Base-by-base conservation (phyloP, 2,113 vertebrate genomes). In the Petromus typicus region DNA sequence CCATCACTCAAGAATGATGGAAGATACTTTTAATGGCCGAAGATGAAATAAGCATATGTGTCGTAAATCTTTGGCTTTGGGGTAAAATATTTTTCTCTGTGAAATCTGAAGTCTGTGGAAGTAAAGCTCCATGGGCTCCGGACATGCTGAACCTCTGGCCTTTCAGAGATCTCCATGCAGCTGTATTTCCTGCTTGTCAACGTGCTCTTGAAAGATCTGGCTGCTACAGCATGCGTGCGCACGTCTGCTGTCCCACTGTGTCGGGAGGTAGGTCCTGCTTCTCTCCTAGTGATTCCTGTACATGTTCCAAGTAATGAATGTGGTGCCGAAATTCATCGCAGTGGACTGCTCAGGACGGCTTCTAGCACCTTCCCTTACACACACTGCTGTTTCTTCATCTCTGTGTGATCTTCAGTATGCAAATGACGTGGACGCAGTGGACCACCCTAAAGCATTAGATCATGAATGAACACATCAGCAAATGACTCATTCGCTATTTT, bases 381-480 rank as follows among this genome's bases (percentile, higher is more conserved):
- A 12, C 40, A 34, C 10, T 40, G 1, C 14, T 40, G 2, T 76
- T 92, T 43, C 4, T 76, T 73, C 45, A 17, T n/a, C 40, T 88
- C 84, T 85, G 9, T 3, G 0, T 17, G 51, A 67, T 16, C 0
- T 4, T 4, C 0, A 0, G 9, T 66, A 22, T 45, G 54, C 34
- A n/a, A 67, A n/a, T 69, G 43, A 37, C 56, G 17, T 78, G 3
- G 13, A 54, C 45, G 6, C 1, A 40, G 37, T 9, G 4, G 11
- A 43, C 61, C 56, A 8, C 27, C 43, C 51, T 45, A n/a, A 82
- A 71, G 27, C 20, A 2, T 86, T 40, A 27, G 34, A 48, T 56
- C 18, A 32, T 51, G 85, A 81, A 2, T 22, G 13, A 57, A 1
- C 30, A 5, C 5, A 13, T 27, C 54, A 75, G 40, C 0, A 12